Conservation (phyloP, 2,113 vertebrate genomes). For the Apodemus sylvaticus region DNA sequence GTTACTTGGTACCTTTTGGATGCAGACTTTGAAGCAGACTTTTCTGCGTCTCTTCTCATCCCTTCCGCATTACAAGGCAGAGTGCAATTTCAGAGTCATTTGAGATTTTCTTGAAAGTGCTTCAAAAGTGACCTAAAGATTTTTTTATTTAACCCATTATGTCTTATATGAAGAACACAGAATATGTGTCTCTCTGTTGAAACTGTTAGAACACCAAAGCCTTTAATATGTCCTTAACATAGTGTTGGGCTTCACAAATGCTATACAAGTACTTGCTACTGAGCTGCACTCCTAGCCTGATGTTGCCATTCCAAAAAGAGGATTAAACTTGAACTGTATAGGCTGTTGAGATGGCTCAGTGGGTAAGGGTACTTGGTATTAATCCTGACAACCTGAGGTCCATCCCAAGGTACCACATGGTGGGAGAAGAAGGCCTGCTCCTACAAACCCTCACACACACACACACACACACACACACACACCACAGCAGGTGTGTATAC, state of each 20-base stretch:
- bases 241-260: background rate
- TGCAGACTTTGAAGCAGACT: background rate
- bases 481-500: background rate
- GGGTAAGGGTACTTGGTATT: background rate
- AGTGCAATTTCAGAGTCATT: conserved; percentile 47
- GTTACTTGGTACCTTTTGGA: background rate
- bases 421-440: background rate
- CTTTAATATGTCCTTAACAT: conserved; percentile 67
- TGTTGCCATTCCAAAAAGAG: conserved; percentile 66
- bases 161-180: background rate
- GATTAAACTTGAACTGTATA: conserved; percentile 35
- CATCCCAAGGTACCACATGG: background rate
- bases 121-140: conserved; percentile 54
- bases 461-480: background rate
- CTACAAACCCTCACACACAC: background rate
- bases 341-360: background rate
- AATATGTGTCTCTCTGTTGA: background rate
- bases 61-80: background rate
- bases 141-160: background rate
- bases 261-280: background rate
- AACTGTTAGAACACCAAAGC: conserved; percentile 46
- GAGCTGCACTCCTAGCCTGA: background rate
- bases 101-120: conserved; percentile 73
- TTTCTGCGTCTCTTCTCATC: background rate
- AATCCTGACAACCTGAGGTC: background rate